Base-by-base conservation (phyloP, 2,113 vertebrate species). In the Prinia subflava region DNA sequence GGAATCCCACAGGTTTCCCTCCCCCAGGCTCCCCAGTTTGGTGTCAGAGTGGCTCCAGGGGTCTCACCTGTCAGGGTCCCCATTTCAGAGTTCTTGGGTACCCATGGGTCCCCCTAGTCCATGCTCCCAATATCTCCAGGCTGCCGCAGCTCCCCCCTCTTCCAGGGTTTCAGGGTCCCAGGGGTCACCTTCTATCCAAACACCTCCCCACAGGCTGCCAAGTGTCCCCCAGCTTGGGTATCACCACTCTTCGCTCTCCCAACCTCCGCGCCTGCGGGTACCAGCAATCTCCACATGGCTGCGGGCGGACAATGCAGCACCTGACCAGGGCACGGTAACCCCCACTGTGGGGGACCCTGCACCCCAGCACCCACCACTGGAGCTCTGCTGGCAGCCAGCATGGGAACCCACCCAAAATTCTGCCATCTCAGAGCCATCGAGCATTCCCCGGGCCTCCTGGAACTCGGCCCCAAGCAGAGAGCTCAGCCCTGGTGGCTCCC, bases 401-500 rank as follows among this genome's bases (percentile, higher is more conserved):
- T 4, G 4, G 17, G 13, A 6, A 21, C 23, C 7, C 18, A 21
- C 18, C 4, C 39, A 21, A 21, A 56, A 74, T 74, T 56, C 53
- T 15, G 10, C 23, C 2, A 0, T 73, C 39, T 56, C 3, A 1
- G 39, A 27, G 52, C 31, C 1, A 2, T 33, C 1, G 2, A 44
- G 23, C 5, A 2, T 7, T 59, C 20, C 42, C 33, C 1, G 1
- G 44, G n/a, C 27, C 1, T 1, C 15, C 16, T 3, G 1, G 73
- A 39, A 15, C 15, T 24, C 2, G 1, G 42, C 28, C n/a, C n/a
- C 1, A 2, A 23, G 25, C 35, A 52, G 68, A 31, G 35, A 41
- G 68, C 11, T 53, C 2, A 9, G 49, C 15, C 27, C 15, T 1
- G 3, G 27, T 1, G 1, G 33, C 42, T 59, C 33, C 25, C 2